Conservation (phyloP, 2,797 vertebrate genomes). For the Glossophaga mutica region DNA sequence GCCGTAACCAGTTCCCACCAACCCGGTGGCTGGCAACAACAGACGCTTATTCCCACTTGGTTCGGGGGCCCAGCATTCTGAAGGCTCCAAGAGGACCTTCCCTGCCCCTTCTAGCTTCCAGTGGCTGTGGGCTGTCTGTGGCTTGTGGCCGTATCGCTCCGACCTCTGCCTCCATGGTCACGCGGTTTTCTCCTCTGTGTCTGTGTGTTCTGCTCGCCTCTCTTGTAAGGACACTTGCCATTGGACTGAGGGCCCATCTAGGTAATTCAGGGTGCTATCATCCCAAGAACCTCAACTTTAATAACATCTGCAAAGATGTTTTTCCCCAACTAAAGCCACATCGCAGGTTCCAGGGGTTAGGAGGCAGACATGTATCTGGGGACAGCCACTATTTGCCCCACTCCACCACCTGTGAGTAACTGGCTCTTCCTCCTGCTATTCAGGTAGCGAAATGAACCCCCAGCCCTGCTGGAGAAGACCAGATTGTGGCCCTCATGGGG, state of each 20-base stretch:
- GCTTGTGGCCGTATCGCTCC: rapidly evolving
- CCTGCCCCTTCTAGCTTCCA: background rate
- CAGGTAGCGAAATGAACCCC: background rate
- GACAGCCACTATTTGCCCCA: background rate
- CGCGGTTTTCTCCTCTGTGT: too few species aligned
- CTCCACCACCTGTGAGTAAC: background rate
- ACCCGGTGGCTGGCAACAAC: background rate
- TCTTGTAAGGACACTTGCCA: background rate
- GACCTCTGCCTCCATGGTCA: rapidly evolving
- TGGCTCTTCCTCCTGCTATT: background rate
- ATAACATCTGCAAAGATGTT: background rate
- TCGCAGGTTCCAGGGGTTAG: background rate
- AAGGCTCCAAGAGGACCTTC: too few species aligned
- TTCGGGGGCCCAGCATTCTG: background rate
- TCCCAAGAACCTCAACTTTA: background rate
- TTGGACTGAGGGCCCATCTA: background rate
- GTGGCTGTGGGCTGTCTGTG: rapidly evolving
- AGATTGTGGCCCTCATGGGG: background rate
- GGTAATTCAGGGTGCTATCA: background rate
- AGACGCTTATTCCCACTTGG: background rate
- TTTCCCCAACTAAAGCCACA: background rate
- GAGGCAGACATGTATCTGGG: background rate
- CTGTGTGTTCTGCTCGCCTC: background rate
- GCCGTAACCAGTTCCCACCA: rapidly evolving
- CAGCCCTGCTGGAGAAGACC: background rate